These are phyloP conservation scores for Ptyas mucosa DNA, from an alignment of 2,113 vertebrate species.

Conservation along the genomic window DNA sequence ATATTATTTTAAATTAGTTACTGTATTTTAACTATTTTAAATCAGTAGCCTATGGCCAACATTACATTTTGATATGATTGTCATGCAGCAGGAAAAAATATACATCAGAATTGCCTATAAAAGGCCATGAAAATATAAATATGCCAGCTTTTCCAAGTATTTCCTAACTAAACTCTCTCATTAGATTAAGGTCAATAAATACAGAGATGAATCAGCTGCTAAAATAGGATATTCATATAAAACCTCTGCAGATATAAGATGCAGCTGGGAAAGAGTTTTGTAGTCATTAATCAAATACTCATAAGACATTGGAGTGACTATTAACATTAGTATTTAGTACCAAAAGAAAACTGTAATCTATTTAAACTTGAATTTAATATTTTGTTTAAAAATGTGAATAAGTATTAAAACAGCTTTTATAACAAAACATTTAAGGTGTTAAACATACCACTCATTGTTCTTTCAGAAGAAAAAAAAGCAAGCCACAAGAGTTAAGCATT, in stretches of 20 bases:
- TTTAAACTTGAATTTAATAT: constrained; percentile 31
- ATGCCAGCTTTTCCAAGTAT: constrained; percentile 48
- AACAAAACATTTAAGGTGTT: constrained; percentile 52
- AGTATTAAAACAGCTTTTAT: constrained; percentile 41
- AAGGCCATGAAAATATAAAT: constrained; percentile 44
- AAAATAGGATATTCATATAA: constrained; percentile 61
- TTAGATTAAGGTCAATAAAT: constrained; percentile 56
- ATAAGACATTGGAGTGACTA: constrained; percentile 46
- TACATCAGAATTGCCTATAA: constrained; percentile 40
- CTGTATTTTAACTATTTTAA: constrained; percentile 13
- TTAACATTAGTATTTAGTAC: constrained; percentile 38
- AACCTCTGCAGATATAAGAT: constrained; percentile 53
- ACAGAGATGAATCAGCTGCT: constrained; percentile 53
- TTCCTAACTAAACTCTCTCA: constrained; percentile 57
- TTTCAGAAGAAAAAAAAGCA: constrained; percentile 27
- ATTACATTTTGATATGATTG: constrained; percentile 14
- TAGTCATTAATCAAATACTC: constrained; percentile 62
- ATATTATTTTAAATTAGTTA: constrained; percentile 18
- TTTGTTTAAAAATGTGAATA: constrained; percentile 34
- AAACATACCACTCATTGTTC: constrained; percentile 42
- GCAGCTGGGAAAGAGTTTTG: constrained; percentile 57
- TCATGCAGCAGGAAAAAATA: constrained; percentile 1
- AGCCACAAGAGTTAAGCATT: constrained; percentile 51
- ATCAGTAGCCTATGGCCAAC: constrained; percentile 13
- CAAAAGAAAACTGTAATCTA: constrained; percentile 46